Conservation (phyloP, 2,888 invertebrate species). For the Homarus gammarus region DNA sequence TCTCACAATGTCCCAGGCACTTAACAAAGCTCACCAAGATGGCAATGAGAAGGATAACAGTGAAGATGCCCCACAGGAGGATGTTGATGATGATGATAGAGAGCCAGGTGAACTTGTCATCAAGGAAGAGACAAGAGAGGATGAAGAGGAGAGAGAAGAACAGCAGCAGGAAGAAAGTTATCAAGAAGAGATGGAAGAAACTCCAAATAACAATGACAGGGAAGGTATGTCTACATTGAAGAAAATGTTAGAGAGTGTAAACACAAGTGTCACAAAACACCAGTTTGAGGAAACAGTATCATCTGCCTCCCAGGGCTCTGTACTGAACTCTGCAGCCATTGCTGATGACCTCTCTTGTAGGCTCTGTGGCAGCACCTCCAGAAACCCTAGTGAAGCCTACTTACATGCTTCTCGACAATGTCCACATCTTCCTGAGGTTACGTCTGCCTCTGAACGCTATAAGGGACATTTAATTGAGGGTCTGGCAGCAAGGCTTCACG, state of each 20-base stretch:
- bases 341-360: slow-evolving; percentile 69
- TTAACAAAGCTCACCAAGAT: slow-evolving; percentile 55
- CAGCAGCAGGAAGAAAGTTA: slow-evolving; percentile 81
- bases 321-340: slow-evolving; percentile 78
- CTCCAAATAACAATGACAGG: slow-evolving; percentile 66
- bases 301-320: slow-evolving; percentile 82
- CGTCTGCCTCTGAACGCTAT: slow-evolving; percentile 78
- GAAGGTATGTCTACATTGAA: slow-evolving; percentile 81
- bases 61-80: slow-evolving; percentile 74
- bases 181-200: slow-evolving; percentile 77
- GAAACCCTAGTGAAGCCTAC: slow-evolving; percentile 64
- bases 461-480: slow-evolving; percentile 75
- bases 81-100: slow-evolving; percentile 68
- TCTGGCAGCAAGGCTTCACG: slow-evolving; percentile 71
- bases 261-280: slow-evolving; percentile 87
- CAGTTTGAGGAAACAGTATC: slow-evolving; percentile 84
- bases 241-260: slow-evolving; percentile 87
- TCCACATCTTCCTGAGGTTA: slow-evolving; percentile 77
- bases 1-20: slow-evolving; percentile 62
- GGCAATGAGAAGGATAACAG: slow-evolving; percentile 43
- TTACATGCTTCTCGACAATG: slow-evolving; percentile 61
- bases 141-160: slow-evolving; percentile 64
- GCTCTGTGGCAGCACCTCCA: slow-evolving; percentile 66
- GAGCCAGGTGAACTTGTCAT: slow-evolving; percentile 76
- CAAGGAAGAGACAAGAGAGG: slow-evolving; percentile 74